A percentile compares a stretch with the other conserved stretches of the same genome.
Evolutionary conservation across 2,888 invertebrate species (phyloP).

Genomic region (Phaedon cochleariae): DNA sequence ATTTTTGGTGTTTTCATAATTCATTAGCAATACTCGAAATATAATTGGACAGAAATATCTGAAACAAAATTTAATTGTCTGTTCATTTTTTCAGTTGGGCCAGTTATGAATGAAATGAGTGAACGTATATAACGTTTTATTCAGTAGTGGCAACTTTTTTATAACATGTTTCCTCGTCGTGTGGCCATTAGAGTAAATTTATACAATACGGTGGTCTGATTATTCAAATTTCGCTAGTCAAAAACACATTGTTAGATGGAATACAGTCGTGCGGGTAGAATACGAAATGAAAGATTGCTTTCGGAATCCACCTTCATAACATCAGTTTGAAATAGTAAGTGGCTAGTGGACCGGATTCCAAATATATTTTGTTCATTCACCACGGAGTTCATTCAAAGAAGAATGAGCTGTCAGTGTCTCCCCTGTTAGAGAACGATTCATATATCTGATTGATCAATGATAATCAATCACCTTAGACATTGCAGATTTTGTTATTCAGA

Average conservation of each 20-base stretch:
- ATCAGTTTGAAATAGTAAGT: constrained; percentile 27
- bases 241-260: constrained; percentile 50
- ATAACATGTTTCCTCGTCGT: constrained; percentile 38
- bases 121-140: constrained; percentile 28
- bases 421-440: background rate
- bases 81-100: constrained; percentile 40
- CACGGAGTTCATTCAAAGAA: background rate
- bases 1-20: constrained; percentile 46
- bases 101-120: constrained; percentile 46
- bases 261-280: constrained; percentile 36
- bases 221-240: constrained; percentile 44
- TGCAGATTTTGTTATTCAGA: no score
- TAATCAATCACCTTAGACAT: no score
- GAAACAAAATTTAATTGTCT: constrained; percentile 49
- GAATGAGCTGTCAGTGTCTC: background rate
- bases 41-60: constrained; percentile 49
- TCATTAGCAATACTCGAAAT: constrained; percentile 43
- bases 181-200: constrained; percentile 46
- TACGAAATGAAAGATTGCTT: constrained; percentile 30
- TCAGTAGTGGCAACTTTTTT: constrained; percentile 34
- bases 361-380: background rate
- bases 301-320: constrained; percentile 39
- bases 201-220: constrained; percentile 45
- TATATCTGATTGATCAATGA: no score
- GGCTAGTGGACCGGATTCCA: background rate